A percentile compares a stretch with the other conserved stretches of the same genome.
These are phyloP conservation scores for Phylloscopus collybita DNA, from an alignment of 2,797 vertebrate genomes.

Conservation along the genomic window DNA sequence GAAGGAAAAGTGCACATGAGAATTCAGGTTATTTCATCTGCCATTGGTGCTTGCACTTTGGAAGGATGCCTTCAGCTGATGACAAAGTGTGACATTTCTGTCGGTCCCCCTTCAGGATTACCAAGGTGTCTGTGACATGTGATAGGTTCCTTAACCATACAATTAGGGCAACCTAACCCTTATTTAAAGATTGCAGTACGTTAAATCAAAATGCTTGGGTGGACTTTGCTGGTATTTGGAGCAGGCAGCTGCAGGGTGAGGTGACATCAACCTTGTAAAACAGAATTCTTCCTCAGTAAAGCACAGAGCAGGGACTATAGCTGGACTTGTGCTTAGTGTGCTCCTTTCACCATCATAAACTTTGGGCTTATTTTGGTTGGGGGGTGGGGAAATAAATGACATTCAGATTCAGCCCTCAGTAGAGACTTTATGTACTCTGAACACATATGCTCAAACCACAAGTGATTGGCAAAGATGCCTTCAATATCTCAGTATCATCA, in stretches of 20 bases:
- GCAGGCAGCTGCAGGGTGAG: constrained; percentile 44
- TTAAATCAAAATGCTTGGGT: constrained; percentile 57
- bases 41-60: constrained; percentile 72
- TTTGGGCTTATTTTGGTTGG: neutral
- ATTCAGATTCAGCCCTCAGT: neutral
- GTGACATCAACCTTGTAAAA: constrained; percentile 67
- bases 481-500: neutral
- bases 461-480: neutral
- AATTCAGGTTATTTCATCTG: constrained; percentile 77
- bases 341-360: neutral
- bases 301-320: constrained; percentile 33
- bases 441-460: neutral
- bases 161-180: constrained; percentile 74
- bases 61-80: constrained; percentile 77
- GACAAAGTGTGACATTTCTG: constrained; percentile 77
- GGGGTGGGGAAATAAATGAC: neutral
- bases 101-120: constrained; percentile 70
- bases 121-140: constrained; percentile 56
- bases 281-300: constrained; percentile 64
- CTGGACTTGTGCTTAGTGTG: neutral
- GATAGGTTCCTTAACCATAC: constrained; percentile 75
- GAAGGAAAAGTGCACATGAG: constrained; percentile 70
- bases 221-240: constrained; percentile 69
- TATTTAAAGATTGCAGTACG: constrained; percentile 68
- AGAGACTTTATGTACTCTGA: neutral